phyloP scores from a whole-genome alignment of 2,113 vertebrate species.

The Salvator merianae region DNA sequence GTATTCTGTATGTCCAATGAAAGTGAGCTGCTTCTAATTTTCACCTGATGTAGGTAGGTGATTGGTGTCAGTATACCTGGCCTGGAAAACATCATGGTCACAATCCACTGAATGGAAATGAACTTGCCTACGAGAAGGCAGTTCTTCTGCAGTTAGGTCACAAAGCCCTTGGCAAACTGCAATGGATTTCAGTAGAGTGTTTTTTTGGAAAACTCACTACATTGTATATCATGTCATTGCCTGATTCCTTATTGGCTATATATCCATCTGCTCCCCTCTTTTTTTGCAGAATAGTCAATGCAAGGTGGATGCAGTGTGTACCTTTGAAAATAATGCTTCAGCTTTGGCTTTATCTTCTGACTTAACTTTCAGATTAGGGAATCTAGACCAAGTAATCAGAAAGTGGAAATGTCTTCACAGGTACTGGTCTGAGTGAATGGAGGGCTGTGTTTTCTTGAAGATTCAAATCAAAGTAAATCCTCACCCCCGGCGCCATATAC shows the following conservation, averaged over 20 bases:
- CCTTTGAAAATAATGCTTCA: too few relatives aligned
- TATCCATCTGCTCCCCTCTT: too few relatives aligned
- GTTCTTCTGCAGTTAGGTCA: too few relatives aligned
- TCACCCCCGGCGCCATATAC: neutral
- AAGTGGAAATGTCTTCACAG: neutral
- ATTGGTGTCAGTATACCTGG: neutral
- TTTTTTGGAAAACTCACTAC: neutral
- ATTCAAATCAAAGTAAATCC: neutral
- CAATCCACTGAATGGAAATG: neutral
- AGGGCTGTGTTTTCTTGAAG: neutral
- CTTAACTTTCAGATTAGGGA: neutral
- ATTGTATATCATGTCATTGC: neutral
- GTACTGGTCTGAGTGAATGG: neutral
- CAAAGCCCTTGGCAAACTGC: neutral
- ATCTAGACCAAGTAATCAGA: neutral
- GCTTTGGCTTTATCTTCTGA: neutral
- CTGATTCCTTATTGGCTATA: too few relatives aligned
- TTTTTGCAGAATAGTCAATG: too few relatives aligned
- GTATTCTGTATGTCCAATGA: neutral
- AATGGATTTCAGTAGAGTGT: neutral
- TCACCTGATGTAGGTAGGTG: neutral
- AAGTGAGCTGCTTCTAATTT: neutral
- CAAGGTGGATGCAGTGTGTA: too few relatives aligned
- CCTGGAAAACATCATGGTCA: neutral
- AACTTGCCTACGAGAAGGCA: neutral